Conservation (phyloP, 2,113 vertebrate species). For the Bettongia penicillata region DNA sequence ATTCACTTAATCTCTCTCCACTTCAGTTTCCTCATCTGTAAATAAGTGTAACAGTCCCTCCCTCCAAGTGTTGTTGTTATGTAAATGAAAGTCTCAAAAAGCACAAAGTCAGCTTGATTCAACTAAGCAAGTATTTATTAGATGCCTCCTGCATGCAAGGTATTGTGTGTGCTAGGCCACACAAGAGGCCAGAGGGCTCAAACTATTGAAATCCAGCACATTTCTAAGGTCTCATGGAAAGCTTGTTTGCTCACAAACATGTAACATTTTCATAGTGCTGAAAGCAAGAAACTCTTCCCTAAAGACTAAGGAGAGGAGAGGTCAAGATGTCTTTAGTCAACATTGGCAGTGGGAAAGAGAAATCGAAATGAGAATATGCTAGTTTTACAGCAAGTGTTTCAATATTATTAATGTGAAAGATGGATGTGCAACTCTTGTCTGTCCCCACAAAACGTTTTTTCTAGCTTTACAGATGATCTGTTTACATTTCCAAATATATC, state of each 20-base stretch:
- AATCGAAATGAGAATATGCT: background rate
- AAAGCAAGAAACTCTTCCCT: no score
- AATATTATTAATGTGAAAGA: background rate
- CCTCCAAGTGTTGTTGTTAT: no score
- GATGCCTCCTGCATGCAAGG: background rate
- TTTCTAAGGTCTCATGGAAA: background rate
- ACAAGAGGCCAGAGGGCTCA: background rate
- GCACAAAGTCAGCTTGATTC: no score
- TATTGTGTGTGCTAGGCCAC: background rate
- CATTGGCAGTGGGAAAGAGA: background rate
- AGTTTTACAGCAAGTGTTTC: background rate
- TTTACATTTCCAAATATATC: background rate
- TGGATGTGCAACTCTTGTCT: no score
- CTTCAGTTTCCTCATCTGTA: no score
- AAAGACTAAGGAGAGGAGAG: background rate
- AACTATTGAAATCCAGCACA: background rate
- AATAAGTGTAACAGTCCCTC: no score
- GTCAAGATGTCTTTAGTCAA: background rate
- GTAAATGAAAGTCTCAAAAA: no score
- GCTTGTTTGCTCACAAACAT: background rate
- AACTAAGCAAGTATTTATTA: background rate
- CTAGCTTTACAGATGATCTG: background rate
- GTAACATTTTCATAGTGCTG: background rate
- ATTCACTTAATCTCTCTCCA: background rate
- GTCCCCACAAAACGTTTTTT: no score